Evolutionary conservation across 1,140 invertebrate species (phyloP).

Genomic region (Aphis gossypii): DNA sequence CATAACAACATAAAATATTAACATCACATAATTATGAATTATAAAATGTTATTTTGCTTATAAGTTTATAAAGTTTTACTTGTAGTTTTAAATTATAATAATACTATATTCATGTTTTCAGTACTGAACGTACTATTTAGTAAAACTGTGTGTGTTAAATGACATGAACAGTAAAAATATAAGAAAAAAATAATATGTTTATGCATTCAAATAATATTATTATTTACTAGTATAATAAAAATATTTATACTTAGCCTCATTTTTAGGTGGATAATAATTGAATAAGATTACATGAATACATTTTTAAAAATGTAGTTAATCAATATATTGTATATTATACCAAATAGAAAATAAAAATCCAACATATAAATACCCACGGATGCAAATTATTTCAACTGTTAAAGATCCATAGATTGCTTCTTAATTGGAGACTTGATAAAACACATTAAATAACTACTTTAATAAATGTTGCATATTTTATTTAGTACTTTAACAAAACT

Average conservation of each 20-base stretch:
- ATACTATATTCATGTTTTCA: background rate
- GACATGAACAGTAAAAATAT: background rate
- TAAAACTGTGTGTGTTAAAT: background rate
- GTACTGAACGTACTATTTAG: background rate
- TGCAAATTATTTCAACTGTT: no score
- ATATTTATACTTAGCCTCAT: background rate
- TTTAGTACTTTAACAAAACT: no score
- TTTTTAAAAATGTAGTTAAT: no score
- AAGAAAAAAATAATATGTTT: background rate
- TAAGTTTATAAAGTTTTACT: background rate
- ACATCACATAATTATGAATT: background rate
- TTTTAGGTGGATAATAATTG: background rate
- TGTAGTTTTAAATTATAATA: background rate
- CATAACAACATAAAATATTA: background rate
- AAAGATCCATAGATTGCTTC: no score
- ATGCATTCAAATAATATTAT: background rate
- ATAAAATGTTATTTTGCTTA: slow-evolving; percentile 10
- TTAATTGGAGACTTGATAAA: no score
- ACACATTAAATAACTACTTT: no score
- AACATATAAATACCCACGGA: no score
- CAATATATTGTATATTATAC: background rate
- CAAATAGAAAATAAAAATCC: no score
- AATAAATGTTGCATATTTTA: no score
- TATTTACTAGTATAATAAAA: background rate
- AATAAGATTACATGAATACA: background rate